These are phyloP conservation scores for Cebus imitator DNA, from an alignment of 2,113 vertebrate genomes.

Conservation along the genomic window DNA sequence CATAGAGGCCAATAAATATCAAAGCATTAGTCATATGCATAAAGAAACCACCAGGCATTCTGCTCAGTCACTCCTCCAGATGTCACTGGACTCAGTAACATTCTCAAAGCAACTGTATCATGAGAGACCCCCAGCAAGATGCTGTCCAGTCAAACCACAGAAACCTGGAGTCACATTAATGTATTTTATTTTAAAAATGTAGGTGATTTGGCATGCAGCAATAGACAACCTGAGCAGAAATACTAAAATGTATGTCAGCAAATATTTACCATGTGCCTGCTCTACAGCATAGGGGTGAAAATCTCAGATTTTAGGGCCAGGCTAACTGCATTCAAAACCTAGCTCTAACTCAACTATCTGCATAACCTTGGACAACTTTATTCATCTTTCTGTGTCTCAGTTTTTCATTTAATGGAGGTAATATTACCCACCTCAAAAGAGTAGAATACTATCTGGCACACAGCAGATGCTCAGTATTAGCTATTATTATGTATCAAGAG, in stretches of 20 bases:
- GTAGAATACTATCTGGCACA: background rate
- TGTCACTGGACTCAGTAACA: too few relatives aligned
- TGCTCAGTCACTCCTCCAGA: background rate
- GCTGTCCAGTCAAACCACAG: background rate
- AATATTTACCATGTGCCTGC: background rate
- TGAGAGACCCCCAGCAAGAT: fast-evolving
- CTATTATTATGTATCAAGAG: background rate
- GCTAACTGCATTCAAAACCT: background rate
- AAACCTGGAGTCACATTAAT: background rate
- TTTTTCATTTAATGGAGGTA: background rate
- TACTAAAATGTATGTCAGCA: background rate
- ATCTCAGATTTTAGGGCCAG: background rate
- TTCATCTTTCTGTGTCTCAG: background rate
- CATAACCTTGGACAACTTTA: background rate
- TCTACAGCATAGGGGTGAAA: background rate
- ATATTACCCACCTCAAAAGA: background rate
- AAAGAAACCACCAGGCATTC: background rate
- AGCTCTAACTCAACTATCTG: fast-evolving
- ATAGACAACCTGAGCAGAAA: background rate
- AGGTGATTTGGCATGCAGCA: background rate
- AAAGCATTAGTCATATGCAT: background rate
- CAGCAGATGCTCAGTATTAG: background rate
- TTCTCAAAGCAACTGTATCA: background rate
- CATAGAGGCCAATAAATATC: background rate
- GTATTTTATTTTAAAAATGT: background rate